A percentile compares a stretch with the other conserved stretches of the same genome.
These are phyloP conservation scores for Aegithalos caudatus DNA, from an alignment of 2,113 vertebrate genomes.

Conservation along the genomic window DNA sequence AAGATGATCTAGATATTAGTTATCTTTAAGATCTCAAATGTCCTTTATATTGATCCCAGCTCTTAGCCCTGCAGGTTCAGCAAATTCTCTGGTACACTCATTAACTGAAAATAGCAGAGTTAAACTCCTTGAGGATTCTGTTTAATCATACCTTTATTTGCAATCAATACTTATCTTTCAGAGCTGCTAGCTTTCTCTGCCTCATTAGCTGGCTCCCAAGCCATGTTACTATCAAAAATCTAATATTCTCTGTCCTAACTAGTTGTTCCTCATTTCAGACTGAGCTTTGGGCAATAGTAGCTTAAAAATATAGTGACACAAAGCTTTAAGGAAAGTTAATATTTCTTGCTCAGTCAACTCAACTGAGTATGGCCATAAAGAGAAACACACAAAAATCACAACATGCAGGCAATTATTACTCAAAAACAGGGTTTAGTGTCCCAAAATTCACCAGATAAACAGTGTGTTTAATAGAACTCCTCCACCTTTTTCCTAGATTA, in stretches of 20 bases:
- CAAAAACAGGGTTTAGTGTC: not conserved
- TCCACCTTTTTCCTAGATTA: not conserved
- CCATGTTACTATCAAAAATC: not conserved
- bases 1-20: not conserved
- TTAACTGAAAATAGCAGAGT: not conserved
- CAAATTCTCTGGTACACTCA: not conserved
- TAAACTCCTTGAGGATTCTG: not conserved
- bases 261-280: not conserved
- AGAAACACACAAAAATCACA: not conserved
- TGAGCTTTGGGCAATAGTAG: not conserved
- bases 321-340: not conserved
- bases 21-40: not conserved
- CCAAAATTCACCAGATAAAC: not conserved
- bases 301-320: not conserved
- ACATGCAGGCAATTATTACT: not conserved
- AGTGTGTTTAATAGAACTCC: not conserved
- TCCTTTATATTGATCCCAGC: not conserved
- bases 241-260: not conserved
- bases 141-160: not conserved
- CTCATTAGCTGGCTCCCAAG: not conserved
- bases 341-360: not conserved
- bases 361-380: not conserved
- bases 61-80: not conserved
- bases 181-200: not conserved
- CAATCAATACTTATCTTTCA: not conserved